A percentile compares a stretch with the other conserved stretches of the same genome.
Conservation (phyloP, 2,888 invertebrate genomes). For the Oligia latruncula region DNA sequence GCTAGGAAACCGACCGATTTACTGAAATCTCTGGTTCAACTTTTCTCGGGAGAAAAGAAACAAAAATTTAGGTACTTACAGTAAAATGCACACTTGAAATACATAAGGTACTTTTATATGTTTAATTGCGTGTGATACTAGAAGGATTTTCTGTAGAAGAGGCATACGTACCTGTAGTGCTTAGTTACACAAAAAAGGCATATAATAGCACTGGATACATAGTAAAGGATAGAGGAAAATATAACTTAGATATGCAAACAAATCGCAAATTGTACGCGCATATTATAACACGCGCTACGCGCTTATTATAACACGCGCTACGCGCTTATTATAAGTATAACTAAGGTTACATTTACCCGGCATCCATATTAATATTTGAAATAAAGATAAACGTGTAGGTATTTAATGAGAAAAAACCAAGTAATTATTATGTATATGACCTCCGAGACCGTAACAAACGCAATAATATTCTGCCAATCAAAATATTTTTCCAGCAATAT, state of each 20-base stretch:
- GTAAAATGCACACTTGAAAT: background rate
- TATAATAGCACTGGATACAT: conserved; percentile 5
- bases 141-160: background rate
- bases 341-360: conserved; percentile 14
- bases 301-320: conserved; percentile 15
- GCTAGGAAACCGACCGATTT: conserved; percentile 4
- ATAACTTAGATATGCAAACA: conserved; percentile 8
- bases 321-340: conserved; percentile 15
- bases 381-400: conserved; percentile 31
- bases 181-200: background rate
- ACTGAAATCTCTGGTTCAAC: background rate
- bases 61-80: background rate
- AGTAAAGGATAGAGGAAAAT: conserved; percentile 32
- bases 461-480: conserved; percentile 47
- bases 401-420: conserved; percentile 30
- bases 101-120: background rate
- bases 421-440: conserved; percentile 43
- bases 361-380: conserved; percentile 33
- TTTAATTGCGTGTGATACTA: background rate
- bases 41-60: background rate
- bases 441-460: conserved; percentile 21
- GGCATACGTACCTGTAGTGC: background rate
- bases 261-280: conserved; percentile 26
- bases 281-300: background rate
- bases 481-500: conserved; percentile 43